Percentiles rank a stretch among this genome's conserved stretches.
These are phyloP conservation scores for Anticlea derivata DNA, from an alignment of 2,888 invertebrate species.

Conservation along the genomic window DNA sequence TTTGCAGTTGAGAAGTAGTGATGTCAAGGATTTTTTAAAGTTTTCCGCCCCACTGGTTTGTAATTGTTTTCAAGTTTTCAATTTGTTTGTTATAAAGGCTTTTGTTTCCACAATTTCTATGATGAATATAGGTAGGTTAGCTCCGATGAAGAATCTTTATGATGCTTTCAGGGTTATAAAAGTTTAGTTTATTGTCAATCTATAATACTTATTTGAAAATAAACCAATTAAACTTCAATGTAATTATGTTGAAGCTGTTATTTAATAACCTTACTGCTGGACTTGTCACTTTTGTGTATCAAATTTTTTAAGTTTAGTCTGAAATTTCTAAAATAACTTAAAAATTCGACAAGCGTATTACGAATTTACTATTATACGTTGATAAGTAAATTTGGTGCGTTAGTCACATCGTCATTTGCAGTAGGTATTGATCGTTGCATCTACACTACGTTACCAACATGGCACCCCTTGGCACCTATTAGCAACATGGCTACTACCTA, in stretches of 20 bases:
- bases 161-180: not conserved
- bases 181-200: too few species aligned
- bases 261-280: too few species aligned
- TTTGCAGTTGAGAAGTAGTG: slow-evolving; percentile 41
- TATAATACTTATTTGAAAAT: too few species aligned
- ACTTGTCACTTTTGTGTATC: too few species aligned
- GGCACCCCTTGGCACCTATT: not conserved
- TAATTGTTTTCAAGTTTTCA: slow-evolving; percentile 31
- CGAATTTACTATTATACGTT: too few species aligned
- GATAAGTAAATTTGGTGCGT: too few species aligned
- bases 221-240: too few species aligned
- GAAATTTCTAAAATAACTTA: too few species aligned
- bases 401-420: not conserved
- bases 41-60: slow-evolving; percentile 52
- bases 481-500: not conserved
- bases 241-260: too few species aligned
- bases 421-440: slow-evolving; percentile 5
- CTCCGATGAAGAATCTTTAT: slow-evolving; percentile 8
- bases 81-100: slow-evolving; percentile 25
- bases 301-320: too few species aligned
- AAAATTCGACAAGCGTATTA: too few species aligned
- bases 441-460: not conserved
- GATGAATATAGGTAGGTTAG: not conserved
- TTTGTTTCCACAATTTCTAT: slow-evolving; percentile 27
- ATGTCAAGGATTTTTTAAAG: slow-evolving; percentile 44